Percentiles rank a stretch among this genome's conserved stretches.
Evolutionary conservation across 2,888 invertebrate genomes (phyloP).

Genomic region (Congeria kusceri): DNA sequence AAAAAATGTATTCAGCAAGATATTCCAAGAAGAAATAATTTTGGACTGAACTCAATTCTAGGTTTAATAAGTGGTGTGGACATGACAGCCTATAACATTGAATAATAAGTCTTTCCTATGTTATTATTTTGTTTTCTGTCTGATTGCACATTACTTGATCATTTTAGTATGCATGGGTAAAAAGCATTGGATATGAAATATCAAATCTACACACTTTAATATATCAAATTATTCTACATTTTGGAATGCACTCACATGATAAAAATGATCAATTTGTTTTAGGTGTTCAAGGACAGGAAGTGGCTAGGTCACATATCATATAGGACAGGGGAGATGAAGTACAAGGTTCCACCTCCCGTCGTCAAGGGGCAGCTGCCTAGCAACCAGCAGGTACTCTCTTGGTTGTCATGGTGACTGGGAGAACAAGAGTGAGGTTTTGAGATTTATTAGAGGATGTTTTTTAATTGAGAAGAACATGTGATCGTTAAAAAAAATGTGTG

Average conservation of each 20-base stretch:
- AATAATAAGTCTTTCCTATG: no score
- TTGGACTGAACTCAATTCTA: no score
- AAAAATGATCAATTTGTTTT: slow-evolving; percentile 4
- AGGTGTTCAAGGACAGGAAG: slow-evolving; percentile 92
- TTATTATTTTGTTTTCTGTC: no score
- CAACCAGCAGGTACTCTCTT: slow-evolving; percentile 85
- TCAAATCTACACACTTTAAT: background rate
- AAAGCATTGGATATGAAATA: background rate
- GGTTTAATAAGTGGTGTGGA: no score
- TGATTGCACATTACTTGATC: no score
- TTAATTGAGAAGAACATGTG: background rate
- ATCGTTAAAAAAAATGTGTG: background rate
- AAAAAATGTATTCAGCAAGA: no score
- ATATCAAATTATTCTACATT: background rate
- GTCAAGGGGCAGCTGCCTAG: slow-evolving; percentile 85
- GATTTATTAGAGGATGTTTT: background rate
- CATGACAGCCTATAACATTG: no score
- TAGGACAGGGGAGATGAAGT: slow-evolving; percentile 91
- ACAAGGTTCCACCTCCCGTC: slow-evolving; percentile 84
- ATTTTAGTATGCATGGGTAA: no score
- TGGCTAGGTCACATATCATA: slow-evolving; percentile 93
- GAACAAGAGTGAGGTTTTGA: background rate
- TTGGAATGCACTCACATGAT: background rate
- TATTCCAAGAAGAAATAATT: no score
- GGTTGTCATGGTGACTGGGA: no score